Percentiles rank a stretch among this genome's conserved stretches.
Evolutionary conservation across 2,113 vertebrate species (phyloP).

Genomic region (Uria lomvia): DNA sequence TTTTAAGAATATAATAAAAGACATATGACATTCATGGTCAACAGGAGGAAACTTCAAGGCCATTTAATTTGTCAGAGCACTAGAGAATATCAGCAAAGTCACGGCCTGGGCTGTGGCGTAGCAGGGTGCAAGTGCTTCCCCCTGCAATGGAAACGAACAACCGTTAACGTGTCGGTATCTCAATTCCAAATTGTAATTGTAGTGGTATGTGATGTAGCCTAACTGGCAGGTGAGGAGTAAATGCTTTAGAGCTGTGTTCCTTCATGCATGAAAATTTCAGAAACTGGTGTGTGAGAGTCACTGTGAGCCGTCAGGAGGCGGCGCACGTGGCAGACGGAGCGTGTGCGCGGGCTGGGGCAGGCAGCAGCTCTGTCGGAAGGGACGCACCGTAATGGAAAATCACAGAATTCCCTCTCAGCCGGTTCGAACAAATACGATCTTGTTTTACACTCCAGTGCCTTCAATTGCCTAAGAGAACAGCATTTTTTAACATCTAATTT

Average conservation of each 20-base stretch:
- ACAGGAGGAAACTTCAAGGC: neutral
- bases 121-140: neutral
- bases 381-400: neutral
- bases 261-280: neutral
- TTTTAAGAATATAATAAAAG: neutral
- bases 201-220: neutral
- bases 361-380: neutral
- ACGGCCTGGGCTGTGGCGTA: accelerated
- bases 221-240: neutral
- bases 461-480: neutral
- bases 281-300: neutral
- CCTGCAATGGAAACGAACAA: neutral
- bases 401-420: neutral
- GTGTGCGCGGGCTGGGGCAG: neutral
- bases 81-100: neutral
- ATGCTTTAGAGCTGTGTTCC: neutral
- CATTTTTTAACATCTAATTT: conserved; percentile 7
- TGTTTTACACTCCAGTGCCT: neutral
- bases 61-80: neutral
- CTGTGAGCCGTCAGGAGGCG: neutral
- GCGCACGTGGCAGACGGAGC: neutral
- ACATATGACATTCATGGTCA: neutral
- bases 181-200: neutral
- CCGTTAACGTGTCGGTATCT: neutral
- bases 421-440: neutral